Evolutionary conservation across 2,888 invertebrate genomes (phyloP).

Genomic region (Eupithecia centaureata): DNA sequence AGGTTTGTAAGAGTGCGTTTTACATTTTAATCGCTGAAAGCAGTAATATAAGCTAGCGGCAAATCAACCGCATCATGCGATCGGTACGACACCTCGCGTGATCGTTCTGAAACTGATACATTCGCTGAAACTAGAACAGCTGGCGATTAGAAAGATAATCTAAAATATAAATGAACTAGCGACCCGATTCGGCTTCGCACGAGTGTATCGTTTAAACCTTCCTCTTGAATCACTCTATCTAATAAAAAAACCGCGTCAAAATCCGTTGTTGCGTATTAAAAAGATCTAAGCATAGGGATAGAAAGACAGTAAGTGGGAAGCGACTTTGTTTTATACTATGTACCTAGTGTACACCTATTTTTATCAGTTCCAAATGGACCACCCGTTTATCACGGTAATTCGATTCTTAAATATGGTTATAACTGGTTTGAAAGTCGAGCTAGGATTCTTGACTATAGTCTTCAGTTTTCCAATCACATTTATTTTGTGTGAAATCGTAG

Average conservation of each 20-base stretch:
- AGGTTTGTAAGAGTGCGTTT: slow-evolving; percentile 14
- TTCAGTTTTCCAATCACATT: neutral
- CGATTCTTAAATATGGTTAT: neutral
- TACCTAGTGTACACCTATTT: too few relatives aligned
- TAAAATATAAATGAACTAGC: too few relatives aligned
- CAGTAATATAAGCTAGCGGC: slow-evolving; percentile 11
- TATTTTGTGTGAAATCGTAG: neutral
- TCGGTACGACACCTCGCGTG: slow-evolving; percentile 7
- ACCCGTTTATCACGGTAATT: neutral
- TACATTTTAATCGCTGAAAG: slow-evolving; percentile 18
- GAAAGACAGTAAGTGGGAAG: too few relatives aligned
- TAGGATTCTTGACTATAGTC: neutral
- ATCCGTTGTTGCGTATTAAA: neutral
- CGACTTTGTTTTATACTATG: too few relatives aligned
- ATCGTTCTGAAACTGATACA: slow-evolving; percentile 12
- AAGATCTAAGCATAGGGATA: too few relatives aligned
- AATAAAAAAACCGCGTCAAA: too few relatives aligned
- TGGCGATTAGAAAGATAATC: neutral
- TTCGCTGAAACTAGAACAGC: slow-evolving; percentile 6
- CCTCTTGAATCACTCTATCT: too few relatives aligned
- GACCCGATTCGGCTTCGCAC: too few relatives aligned
- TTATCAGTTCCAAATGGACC: neutral
- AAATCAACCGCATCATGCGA: slow-evolving; percentile 14
- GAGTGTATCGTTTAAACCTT: too few relatives aligned
- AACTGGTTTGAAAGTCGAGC: neutral